Percentiles rank a stretch among this genome's conserved stretches.
Evolutionary conservation across 2,113 vertebrate genomes (phyloP).

Genomic region (Coracopsis vasa): DNA sequence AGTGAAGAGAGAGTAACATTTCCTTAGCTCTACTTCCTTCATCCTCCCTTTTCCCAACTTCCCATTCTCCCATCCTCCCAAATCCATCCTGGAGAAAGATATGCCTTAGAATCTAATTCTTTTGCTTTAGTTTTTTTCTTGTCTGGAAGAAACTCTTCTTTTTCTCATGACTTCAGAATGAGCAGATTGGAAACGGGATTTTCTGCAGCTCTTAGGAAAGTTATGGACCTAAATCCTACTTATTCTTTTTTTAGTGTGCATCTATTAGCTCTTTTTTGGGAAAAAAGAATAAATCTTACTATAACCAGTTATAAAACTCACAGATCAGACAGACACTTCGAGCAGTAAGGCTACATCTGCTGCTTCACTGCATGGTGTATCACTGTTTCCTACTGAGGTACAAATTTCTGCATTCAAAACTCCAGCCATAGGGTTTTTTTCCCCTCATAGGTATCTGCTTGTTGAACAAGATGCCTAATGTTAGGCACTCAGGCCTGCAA

Average conservation of each 20-base stretch:
- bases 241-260: neutral
- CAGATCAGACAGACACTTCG: neutral
- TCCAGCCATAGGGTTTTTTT: neutral
- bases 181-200: neutral
- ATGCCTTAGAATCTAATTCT: neutral
- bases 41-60: neutral
- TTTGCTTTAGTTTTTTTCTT: neutral
- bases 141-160: neutral
- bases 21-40: neutral
- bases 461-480: neutral
- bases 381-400: neutral
- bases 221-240: neutral
- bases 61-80: neutral
- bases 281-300: neutral
- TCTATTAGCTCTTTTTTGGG: neutral
- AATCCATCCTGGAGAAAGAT: neutral
- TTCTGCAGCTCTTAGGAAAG: neutral
- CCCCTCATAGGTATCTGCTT: neutral
- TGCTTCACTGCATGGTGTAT: neutral
- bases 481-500: neutral
- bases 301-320: neutral
- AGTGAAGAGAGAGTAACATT: neutral
- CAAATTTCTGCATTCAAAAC: neutral
- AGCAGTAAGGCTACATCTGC: neutral
- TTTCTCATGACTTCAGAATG: neutral